A percentile compares a stretch with the other conserved stretches of the same genome.
These are phyloP conservation scores for Dufourea novaeangliae DNA, from an alignment of 1,140 invertebrate genomes.

Conservation along the genomic window DNA sequence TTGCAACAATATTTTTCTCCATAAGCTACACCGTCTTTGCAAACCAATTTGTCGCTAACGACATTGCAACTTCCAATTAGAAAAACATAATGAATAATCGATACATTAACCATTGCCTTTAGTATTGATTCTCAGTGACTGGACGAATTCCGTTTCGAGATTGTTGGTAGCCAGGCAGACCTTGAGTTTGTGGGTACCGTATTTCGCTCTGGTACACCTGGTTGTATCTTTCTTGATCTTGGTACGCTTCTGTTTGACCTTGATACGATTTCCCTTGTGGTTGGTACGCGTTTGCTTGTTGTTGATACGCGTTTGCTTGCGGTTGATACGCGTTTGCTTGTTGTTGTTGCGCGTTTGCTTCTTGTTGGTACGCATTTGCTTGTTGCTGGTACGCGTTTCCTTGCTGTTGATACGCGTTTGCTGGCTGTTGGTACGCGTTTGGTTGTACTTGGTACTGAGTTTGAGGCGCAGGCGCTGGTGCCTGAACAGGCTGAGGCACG, in stretches of 20 bases:
- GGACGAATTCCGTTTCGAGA: conserved; percentile 63
- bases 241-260: conserved; percentile 35
- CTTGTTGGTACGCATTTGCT: neutral
- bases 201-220: neutral
- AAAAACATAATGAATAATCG: neutral
- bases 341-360: neutral
- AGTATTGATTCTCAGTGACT: conserved; percentile 76
- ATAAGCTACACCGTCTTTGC: neutral
- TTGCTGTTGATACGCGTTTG: too few species aligned
- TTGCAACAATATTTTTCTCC: neutral
- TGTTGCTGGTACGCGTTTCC: too few species aligned
- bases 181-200: neutral
- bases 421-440: too few species aligned
- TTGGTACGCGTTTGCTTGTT: conserved; percentile 8
- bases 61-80: neutral
- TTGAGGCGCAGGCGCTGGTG: conserved; percentile 34
- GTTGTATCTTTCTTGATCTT: conserved; percentile 43
- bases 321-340: neutral
- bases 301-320: neutral
- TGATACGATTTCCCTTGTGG: conserved; percentile 22
- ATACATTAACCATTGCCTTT: conserved; percentile 7
- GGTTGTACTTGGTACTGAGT: conserved; percentile 20
- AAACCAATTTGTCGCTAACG: neutral
- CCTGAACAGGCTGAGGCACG: conserved; percentile 71
- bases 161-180: neutral